Evolutionary conservation across 2,113 vertebrate genomes (phyloP).

Genomic region (Vulpes vulpes): DNA sequence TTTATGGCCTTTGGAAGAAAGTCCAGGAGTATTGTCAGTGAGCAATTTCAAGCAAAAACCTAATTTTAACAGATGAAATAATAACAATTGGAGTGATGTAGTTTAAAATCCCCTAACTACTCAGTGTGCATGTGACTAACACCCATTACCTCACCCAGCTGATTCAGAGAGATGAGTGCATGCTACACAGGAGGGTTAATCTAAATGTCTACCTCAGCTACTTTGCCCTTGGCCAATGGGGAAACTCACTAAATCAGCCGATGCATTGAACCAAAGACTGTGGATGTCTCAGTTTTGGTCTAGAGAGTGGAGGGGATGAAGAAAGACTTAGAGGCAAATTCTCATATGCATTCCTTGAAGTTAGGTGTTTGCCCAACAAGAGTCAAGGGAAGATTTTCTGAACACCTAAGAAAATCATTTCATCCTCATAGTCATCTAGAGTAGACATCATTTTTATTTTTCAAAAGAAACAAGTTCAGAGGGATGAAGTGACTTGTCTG

Average conservation of each 20-base stretch:
- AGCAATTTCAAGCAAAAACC: constrained; percentile 63
- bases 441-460: not conserved
- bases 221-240: constrained; percentile 33
- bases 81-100: constrained; percentile 67
- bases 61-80: constrained; percentile 80
- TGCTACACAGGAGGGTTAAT: not conserved
- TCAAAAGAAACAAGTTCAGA: not conserved
- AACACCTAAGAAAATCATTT: not conserved
- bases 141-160: constrained; percentile 75
- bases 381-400: not conserved
- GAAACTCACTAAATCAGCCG: constrained; percentile 15
- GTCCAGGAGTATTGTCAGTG: constrained; percentile 75
- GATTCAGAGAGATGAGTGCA: constrained; percentile 59
- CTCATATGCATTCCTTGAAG: not conserved
- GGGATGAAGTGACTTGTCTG: not conserved
- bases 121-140: constrained; percentile 74
- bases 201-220: constrained; percentile 50
- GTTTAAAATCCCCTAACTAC: constrained; percentile 67
- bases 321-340: not conserved
- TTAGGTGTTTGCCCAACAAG: not conserved
- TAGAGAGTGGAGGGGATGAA: not conserved
- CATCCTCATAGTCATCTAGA: not conserved
- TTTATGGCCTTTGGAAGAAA: constrained; percentile 79
- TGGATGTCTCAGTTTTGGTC: not conserved
- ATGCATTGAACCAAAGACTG: not conserved